phyloP scores from a whole-genome alignment of 2,797 vertebrate genomes.

The Pitangus sulphuratus region DNA sequence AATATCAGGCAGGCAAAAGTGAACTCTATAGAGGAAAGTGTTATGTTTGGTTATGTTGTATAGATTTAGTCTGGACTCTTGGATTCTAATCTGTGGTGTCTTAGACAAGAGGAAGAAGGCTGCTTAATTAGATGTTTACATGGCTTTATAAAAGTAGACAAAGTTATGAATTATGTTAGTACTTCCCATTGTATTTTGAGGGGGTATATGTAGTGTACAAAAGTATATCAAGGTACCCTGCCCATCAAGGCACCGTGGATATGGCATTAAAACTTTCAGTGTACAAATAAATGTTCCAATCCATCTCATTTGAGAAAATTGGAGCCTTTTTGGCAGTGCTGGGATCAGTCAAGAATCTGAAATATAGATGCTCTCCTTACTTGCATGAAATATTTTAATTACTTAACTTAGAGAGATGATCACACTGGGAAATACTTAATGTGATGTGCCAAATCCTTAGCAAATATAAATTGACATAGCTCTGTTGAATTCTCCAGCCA shows the following conservation, averaged over 20 bases:
- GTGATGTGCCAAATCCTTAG: conserved; percentile 44
- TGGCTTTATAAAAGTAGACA: neutral
- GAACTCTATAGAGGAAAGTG: neutral
- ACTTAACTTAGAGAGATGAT: conserved; percentile 49
- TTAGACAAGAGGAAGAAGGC: neutral
- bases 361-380: neutral
- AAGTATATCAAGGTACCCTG: neutral
- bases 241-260: neutral
- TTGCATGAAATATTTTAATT: conserved; percentile 60
- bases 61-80: neutral
- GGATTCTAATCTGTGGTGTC: neutral
- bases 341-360: conserved; percentile 36
- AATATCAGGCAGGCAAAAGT: neutral
- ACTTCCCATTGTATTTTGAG: neutral
- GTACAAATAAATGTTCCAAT: conserved; percentile 21
- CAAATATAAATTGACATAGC: conserved; percentile 40
- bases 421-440: conserved; percentile 41
- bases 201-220: neutral
- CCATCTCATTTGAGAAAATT: conserved; percentile 15
- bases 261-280: neutral
- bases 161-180: neutral
- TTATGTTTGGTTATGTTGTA: neutral
- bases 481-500: conserved; percentile 28
- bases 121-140: neutral
- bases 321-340: neutral